Evolutionary conservation across 2,888 invertebrate genomes (phyloP), one percentile per base, ranked within the genome.

Genomic region (Heliconius erato): DNA sequence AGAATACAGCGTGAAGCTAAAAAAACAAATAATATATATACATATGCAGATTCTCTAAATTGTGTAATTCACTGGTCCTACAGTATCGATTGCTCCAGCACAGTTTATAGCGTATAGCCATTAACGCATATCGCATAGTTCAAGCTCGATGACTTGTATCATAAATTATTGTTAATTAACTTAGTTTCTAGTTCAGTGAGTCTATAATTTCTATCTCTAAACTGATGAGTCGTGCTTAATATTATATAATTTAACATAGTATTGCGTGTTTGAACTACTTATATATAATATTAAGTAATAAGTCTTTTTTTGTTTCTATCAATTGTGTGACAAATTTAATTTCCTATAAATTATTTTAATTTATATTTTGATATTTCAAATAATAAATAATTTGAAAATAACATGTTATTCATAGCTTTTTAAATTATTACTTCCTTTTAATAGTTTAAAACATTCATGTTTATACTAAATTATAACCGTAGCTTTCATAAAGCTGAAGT

Each of bases 141-240:
- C 59, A 63, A 40, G 44, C 67, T 68, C 68, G 44, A 78, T 49
- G 78, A 78, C 65, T 68, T 68, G 67, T 78, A 78, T 68, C 78
- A 68, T 49, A 67, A 78, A 78, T 78, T 78, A 67, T 68, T 78
- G 68, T 78, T 78, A 78, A 78, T 78, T 68, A 78, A 78, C 76
- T 32, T 67, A 44, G 78, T 78, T 78, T 81, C 77, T 77, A 44
- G 59, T 76, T 81, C 76, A 81, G 7, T 77, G 77, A 71, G 76
- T 54, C 76, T 59, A 65, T 71, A 59, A 59, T 59, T 68, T 59
- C 54, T 77, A 40, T 40, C 69, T 59, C 44, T 68, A 49, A 67
- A 0, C 14, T 78, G 28, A 49, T 44, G 67, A 67, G 12, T 28
- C 49, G 67, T 23, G 40, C 23, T 5, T 28, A 32, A 28, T 67